Evolutionary conservation across 2,113 vertebrate genomes (phyloP).

Genomic region (Opisthocomus hoazin): DNA sequence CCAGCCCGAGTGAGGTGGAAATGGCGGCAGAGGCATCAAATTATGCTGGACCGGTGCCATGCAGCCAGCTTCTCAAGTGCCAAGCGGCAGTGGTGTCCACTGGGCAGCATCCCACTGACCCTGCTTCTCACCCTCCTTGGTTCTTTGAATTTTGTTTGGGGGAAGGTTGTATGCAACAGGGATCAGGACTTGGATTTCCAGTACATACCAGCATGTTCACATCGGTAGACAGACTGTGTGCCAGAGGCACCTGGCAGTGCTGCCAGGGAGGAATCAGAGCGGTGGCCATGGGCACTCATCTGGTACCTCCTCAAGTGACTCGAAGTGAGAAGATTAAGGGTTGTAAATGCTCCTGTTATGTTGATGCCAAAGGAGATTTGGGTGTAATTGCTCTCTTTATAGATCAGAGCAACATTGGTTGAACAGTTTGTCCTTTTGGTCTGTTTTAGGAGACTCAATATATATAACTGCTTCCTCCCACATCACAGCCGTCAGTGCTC

Average conservation of each 20-base stretch:
- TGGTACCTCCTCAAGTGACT: not conserved
- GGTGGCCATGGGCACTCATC: accelerated
- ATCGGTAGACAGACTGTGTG: not conserved
- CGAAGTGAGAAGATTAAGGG: not conserved
- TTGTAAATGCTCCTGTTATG: not conserved
- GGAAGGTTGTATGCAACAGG: not conserved
- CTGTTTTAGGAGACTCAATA: slow-evolving; percentile 55
- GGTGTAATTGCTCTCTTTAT: slow-evolving; percentile 58
- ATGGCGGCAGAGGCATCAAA: not conserved
- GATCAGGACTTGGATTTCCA: not conserved
- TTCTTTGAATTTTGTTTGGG: not conserved
- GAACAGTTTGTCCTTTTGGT: slow-evolving; percentile 60
- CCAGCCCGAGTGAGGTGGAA: not conserved
- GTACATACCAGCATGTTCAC: not conserved
- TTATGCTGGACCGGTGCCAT: not conserved
- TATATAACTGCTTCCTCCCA: slow-evolving; percentile 29
- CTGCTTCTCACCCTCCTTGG: not conserved
- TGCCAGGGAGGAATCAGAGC: not conserved
- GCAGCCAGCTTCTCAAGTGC: not conserved
- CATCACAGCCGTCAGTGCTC: not conserved
- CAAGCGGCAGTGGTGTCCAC: accelerated
- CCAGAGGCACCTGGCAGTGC: not conserved
- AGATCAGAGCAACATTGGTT: slow-evolving; percentile 56
- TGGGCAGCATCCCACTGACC: not conserved
- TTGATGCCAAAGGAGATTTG: slow-evolving; percentile 25